A percentile compares a stretch with the other conserved stretches of the same genome.
Conservation (phyloP, 2,113 vertebrate genomes). For the Spilogale gracilis region DNA sequence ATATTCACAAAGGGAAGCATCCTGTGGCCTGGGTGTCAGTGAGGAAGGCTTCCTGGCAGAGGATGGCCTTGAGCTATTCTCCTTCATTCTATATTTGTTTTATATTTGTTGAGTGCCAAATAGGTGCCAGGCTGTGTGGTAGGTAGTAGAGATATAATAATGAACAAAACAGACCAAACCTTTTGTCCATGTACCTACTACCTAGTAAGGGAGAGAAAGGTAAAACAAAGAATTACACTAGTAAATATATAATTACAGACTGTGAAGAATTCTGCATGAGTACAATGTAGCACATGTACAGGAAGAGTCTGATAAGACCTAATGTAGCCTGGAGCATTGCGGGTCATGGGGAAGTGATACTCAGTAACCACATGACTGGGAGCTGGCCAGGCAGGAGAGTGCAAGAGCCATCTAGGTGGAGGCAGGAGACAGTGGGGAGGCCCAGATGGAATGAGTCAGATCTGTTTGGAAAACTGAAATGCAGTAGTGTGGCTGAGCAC, state of each 20-base stretch:
- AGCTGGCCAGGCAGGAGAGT: not conserved
- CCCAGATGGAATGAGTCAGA: not conserved
- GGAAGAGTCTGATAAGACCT: not conserved
- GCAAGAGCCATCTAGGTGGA: not conserved
- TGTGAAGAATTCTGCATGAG: not conserved
- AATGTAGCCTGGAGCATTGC: not conserved
- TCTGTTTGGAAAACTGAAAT: not conserved
- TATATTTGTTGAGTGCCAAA: not conserved
- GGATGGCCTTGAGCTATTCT: not conserved
- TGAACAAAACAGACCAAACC: not conserved
- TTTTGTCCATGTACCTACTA: not conserved
- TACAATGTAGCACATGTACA: not conserved
- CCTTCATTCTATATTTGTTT: not conserved
- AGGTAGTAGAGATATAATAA: not conserved
- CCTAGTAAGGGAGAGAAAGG: not conserved
- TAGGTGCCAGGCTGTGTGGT: not conserved
- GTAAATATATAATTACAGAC: not conserved
- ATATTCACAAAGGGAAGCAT: not conserved
- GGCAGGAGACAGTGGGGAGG: not conserved
- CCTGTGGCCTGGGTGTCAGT: not conserved
- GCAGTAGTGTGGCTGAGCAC: not conserved
- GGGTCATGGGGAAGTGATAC: not conserved
- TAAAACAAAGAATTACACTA: constrained; percentile 3
- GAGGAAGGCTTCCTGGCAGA: not conserved
- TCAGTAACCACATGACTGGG: not conserved